Conservation (phyloP, 2,113 vertebrate genomes). For the Rhineura floridana region DNA sequence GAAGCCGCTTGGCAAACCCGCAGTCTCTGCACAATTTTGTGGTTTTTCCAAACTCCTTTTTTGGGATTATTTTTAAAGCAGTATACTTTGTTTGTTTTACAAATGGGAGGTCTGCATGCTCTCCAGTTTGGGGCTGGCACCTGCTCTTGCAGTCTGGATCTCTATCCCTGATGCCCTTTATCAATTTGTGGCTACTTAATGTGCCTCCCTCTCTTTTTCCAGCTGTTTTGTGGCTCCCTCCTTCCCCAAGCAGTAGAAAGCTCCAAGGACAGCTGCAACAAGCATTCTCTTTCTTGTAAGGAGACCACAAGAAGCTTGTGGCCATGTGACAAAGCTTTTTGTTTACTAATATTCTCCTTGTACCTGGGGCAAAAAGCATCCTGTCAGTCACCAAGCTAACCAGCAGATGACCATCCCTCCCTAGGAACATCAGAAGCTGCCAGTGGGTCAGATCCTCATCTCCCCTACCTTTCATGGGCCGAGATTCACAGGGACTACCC, state of each 20-base stretch:
- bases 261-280: neutral
- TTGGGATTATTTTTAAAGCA: neutral
- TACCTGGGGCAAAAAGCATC: too few relatives aligned
- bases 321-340: neutral
- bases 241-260: neutral
- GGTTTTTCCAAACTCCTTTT: too few relatives aligned
- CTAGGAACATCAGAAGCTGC: too few relatives aligned
- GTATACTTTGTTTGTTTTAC: neutral
- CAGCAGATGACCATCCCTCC: too few relatives aligned
- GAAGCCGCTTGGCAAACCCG: too few relatives aligned
- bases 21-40: neutral
- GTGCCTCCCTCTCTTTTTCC: neutral
- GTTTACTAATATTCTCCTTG: neutral
- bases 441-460: too few relatives aligned
- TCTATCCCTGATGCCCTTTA: neutral
- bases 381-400: too few relatives aligned
- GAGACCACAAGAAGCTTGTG: neutral
- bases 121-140: neutral
- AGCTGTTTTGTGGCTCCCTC: neutral
- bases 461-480: too few relatives aligned
- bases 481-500: too few relatives aligned
- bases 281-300: neutral
- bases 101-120: neutral
- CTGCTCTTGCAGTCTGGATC: neutral
- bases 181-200: neutral